A percentile compares a stretch with the other conserved stretches of the same genome.
phyloP scores from a whole-genome alignment of 2,888 invertebrate genomes.

The Pollenia labialis region DNA sequence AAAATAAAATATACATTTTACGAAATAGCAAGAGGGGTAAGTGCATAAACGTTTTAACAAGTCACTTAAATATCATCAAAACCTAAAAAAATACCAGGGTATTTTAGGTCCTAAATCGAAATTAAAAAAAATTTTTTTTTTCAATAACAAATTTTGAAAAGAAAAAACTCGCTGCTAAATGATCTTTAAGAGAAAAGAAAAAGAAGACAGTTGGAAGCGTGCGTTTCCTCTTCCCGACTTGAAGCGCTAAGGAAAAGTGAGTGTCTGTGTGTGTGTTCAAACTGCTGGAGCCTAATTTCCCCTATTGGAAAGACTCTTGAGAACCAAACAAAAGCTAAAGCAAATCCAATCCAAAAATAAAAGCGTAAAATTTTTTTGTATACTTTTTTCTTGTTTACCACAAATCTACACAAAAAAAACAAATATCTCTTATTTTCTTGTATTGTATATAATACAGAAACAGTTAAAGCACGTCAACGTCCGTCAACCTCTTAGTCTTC shows the following conservation, averaged over 20 bases:
- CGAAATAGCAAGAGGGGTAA: constrained; percentile 71
- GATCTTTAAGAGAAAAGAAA: constrained; percentile 50
- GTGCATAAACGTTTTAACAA: constrained; percentile 70
- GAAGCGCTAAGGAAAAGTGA: constrained; percentile 49
- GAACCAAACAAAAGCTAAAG: constrained; percentile 31
- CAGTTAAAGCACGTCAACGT: constrained; percentile 65
- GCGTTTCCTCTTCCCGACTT: constrained; percentile 18
- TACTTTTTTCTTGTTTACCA: constrained; percentile 52
- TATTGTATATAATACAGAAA: constrained; percentile 72
- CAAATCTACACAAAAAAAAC: constrained; percentile 64
- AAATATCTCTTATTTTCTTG: constrained; percentile 70
- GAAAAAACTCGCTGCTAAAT: constrained; percentile 57
- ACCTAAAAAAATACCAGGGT: constrained; percentile 35
- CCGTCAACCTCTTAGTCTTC: constrained; percentile 64
- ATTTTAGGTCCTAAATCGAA: constrained; percentile 44
- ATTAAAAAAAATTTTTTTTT: constrained; percentile 43
- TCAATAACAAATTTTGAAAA: constrained; percentile 33
- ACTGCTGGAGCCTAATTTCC: constrained; percentile 58
- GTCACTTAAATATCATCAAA: constrained; percentile 55
- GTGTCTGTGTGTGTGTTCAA: constrained; percentile 32
- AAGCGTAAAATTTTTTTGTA: constrained; percentile 70
- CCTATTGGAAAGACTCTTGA: constrained; percentile 59
- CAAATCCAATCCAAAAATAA: constrained; percentile 26
- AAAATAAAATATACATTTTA: constrained; percentile 47
- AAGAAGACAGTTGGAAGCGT: constrained; percentile 61